Evolutionary conservation across 2,113 vertebrate genomes (phyloP).

Genomic region (Lichenostomus cassidix): DNA sequence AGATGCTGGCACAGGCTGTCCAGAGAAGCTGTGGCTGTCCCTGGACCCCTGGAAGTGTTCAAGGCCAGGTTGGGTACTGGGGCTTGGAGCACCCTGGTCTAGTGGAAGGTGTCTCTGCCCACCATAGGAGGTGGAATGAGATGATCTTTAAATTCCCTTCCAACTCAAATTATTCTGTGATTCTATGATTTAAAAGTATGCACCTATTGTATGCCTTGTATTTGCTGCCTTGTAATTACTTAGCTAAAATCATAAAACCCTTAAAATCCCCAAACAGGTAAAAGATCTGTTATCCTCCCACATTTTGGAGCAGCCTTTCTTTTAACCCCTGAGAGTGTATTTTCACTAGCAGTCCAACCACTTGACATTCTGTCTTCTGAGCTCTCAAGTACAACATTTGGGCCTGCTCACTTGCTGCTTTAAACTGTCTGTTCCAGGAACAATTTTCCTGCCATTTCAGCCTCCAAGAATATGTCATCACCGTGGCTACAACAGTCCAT

Average conservation of each 20-base stretch:
- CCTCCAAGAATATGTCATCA: not conserved
- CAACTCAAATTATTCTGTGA: not conserved
- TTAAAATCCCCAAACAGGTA: not conserved
- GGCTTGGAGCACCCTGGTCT: not conserved
- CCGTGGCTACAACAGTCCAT: not conserved
- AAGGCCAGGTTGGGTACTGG: not conserved
- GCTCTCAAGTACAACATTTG: not conserved
- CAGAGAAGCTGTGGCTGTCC: not conserved
- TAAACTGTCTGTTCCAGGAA: not conserved
- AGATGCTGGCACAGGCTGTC: not conserved
- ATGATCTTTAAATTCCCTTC: not conserved
- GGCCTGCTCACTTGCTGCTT: not conserved
- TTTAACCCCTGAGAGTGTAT: not conserved
- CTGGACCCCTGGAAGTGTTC: not conserved
- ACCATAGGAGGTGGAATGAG: not conserved
- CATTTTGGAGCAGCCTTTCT: not conserved
- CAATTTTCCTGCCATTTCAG: not conserved
- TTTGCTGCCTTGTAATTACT: not conserved
- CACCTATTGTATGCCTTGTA: not conserved
- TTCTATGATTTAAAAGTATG: not conserved
- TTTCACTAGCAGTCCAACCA: not conserved
- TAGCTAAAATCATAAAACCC: not conserved
- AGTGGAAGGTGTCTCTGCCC: not conserved
- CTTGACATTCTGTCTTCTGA: not conserved
- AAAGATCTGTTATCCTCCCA: not conserved